Percentiles rank a stretch among this genome's conserved stretches.
phyloP scores from a whole-genome alignment of 2,888 invertebrate genomes.

The Polymixis lichenea region DNA sequence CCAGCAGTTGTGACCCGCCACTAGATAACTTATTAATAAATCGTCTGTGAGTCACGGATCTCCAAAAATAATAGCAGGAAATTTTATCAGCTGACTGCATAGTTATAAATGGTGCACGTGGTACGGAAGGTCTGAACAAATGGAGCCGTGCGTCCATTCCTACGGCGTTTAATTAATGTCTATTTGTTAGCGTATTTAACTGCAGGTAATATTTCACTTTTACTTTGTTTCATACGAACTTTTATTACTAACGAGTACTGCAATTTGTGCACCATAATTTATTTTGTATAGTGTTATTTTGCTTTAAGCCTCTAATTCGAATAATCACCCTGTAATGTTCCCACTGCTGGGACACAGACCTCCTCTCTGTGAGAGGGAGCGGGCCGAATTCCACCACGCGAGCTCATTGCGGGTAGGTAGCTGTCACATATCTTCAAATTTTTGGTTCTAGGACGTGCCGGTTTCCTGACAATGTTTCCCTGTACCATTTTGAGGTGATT shows the following conservation, averaged over 20 bases:
- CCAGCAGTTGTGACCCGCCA: too few relatives aligned
- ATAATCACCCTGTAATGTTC: too few relatives aligned
- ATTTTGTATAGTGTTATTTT: neutral
- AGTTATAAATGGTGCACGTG: slow-evolving; percentile 64
- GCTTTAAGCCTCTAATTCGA: neutral
- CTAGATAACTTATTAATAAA: neutral
- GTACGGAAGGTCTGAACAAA: slow-evolving; percentile 56
- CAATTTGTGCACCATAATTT: slow-evolving; percentile 4
- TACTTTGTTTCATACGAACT: slow-evolving; percentile 30
- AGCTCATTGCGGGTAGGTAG: too few relatives aligned
- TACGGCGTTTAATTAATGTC: slow-evolving; percentile 54
- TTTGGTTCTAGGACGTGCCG: too few relatives aligned
- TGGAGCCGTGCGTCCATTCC: slow-evolving; percentile 47
- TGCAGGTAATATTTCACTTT: slow-evolving; percentile 47
- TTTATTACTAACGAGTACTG: slow-evolving; percentile 14
- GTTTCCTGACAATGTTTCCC: too few relatives aligned
- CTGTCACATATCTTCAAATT: too few relatives aligned
- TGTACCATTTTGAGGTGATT: too few relatives aligned
- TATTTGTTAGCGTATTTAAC: slow-evolving; percentile 53
- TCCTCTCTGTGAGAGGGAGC: too few relatives aligned
- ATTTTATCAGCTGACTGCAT: slow-evolving; percentile 58
- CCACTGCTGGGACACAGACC: too few relatives aligned
- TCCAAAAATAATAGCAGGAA: slow-evolving; percentile 49
- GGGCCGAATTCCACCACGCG: too few relatives aligned
- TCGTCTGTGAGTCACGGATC: slow-evolving; percentile 30